Percentiles rank a stretch among this genome's conserved stretches.
Conservation (phyloP, 2,888 invertebrate species). For the Chrysolina haemoptera region DNA sequence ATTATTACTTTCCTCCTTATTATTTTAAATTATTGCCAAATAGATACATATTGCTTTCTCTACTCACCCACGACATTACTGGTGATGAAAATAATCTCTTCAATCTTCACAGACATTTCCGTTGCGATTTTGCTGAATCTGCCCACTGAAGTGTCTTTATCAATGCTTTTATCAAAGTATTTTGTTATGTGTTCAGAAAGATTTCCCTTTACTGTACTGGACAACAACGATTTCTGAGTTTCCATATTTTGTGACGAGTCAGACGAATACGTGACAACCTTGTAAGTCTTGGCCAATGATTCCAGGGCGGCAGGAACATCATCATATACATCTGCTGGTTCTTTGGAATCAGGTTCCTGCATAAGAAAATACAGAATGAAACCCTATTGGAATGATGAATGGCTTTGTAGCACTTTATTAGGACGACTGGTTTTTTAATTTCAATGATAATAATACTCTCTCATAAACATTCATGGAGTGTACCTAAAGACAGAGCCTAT, state of each 20-base stretch:
- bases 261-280: slow-evolving; percentile 91
- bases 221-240: slow-evolving; percentile 90
- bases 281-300: slow-evolving; percentile 76
- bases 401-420: too few relatives aligned
- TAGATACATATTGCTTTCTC: slow-evolving; percentile 28
- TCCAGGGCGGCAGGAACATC: slow-evolving; percentile 86
- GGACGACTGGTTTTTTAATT: too few relatives aligned
- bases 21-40: too few relatives aligned
- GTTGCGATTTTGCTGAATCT: slow-evolving; percentile 84
- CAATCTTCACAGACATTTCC: slow-evolving; percentile 76
- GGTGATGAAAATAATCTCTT: slow-evolving; percentile 88
- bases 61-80: slow-evolving; percentile 83
- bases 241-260: slow-evolving; percentile 80
- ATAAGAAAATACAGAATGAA: background rate
- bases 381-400: too few relatives aligned
- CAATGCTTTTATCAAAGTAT: slow-evolving; percentile 79
- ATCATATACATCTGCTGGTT: slow-evolving; percentile 75
- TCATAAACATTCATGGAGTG: too few relatives aligned
- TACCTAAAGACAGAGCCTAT: too few relatives aligned
- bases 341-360: slow-evolving; percentile 10
- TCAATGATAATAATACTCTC: too few relatives aligned
- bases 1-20: too few relatives aligned
- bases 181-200: slow-evolving; percentile 80
- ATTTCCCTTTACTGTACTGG: slow-evolving; percentile 83
- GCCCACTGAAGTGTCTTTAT: background rate